These are phyloP conservation scores for Rana temporaria DNA, from an alignment of 2,113 vertebrate genomes.

Conservation along the genomic window DNA sequence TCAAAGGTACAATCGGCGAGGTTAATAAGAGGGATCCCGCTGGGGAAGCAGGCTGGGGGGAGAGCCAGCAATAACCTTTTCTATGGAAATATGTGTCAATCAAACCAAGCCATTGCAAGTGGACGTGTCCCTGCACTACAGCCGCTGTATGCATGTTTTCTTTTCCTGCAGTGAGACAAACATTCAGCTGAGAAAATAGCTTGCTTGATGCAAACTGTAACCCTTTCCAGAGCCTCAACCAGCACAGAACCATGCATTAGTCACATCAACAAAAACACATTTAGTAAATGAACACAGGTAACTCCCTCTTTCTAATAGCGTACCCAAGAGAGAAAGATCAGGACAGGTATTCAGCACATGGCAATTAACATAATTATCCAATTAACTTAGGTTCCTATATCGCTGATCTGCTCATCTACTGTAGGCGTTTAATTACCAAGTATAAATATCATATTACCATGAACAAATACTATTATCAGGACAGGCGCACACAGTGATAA, in stretches of 20 bases:
- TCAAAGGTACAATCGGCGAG: slow-evolving; percentile 57
- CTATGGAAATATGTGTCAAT: slow-evolving; percentile 57
- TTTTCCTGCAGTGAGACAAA: slow-evolving; percentile 45
- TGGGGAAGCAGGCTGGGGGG: slow-evolving; percentile 48
- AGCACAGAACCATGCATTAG: background rate
- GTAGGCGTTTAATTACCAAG: slow-evolving; percentile 47
- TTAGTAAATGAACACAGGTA: slow-evolving; percentile 15
- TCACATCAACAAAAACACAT: background rate
- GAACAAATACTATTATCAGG: slow-evolving; percentile 45
- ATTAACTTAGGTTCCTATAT: slow-evolving; percentile 44
- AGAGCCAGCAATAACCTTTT: slow-evolving; percentile 56
- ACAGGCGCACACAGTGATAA: background rate
- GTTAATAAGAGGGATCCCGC: slow-evolving; percentile 57
- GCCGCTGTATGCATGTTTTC: slow-evolving; percentile 44
- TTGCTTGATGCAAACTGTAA: slow-evolving; percentile 12
- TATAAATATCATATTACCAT: slow-evolving; percentile 45
- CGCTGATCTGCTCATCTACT: slow-evolving; percentile 41
- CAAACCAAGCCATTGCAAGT: slow-evolving; percentile 54
- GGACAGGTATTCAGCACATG: slow-evolving; percentile 34
- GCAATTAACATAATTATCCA: slow-evolving; percentile 51
- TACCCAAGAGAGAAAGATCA: slow-evolving; percentile 25
- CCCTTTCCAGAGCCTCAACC: slow-evolving; percentile 18
- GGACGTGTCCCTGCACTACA: slow-evolving; percentile 44
- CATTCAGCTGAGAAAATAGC: slow-evolving; percentile 37
- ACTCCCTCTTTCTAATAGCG: slow-evolving; percentile 16